phyloP scores from a whole-genome alignment of 2,888 invertebrate species.

The Hermaeophaga mercurialis region DNA sequence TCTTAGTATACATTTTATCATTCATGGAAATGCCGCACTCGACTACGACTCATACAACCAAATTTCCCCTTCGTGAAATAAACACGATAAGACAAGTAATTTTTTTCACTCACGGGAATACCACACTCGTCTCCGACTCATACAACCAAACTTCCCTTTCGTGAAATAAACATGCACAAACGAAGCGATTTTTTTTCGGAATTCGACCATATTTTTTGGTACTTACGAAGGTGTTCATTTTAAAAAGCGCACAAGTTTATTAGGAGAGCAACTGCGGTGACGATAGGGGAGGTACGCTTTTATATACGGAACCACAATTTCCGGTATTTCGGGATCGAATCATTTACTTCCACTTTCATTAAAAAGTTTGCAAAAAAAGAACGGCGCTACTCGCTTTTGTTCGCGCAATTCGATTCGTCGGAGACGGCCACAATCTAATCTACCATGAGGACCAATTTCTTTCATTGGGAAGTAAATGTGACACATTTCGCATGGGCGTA shows the following conservation, averaged over 20 bases:
- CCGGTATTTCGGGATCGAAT: slow-evolving; percentile 43
- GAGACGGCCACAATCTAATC: slow-evolving; percentile 13
- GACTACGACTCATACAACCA: no score
- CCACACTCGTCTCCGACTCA: no score
- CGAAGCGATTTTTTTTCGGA: no score
- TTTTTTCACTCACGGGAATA: no score
- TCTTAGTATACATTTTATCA: no score
- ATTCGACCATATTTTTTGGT: no score
- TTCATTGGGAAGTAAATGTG: slow-evolving; percentile 4
- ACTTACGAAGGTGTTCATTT: slow-evolving; percentile 48
- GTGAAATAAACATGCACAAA: no score
- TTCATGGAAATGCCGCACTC: no score
- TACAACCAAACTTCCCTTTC: no score
- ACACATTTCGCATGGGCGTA: not conserved
- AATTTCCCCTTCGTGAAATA: no score
- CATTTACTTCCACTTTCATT: slow-evolving; percentile 51
- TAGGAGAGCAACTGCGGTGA: slow-evolving; percentile 37
- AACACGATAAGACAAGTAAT: no score
- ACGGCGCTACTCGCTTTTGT: slow-evolving; percentile 12
- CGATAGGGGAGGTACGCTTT: slow-evolving; percentile 39
- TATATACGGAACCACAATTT: slow-evolving; percentile 44
- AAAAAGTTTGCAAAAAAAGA: slow-evolving; percentile 35
- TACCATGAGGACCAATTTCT: not conserved
- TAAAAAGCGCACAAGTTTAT: slow-evolving; percentile 33
- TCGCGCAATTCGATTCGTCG: slow-evolving; percentile 7